Base-by-base conservation (phyloP, 2,113 vertebrate species). In the Channa argus region DNA sequence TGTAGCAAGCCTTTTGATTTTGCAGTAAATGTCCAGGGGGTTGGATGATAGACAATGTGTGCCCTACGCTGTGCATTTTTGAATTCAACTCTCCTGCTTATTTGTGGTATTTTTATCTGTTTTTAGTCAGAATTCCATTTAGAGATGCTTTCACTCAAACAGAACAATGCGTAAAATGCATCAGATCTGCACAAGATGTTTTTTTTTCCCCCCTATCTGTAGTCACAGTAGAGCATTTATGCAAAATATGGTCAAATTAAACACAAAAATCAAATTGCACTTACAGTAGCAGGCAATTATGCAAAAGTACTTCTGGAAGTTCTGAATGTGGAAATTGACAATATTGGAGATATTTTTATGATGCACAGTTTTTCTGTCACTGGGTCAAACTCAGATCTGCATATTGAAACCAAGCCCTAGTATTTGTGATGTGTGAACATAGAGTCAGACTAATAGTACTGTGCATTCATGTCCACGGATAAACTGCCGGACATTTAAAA, bases 1-100 rank as follows among this genome's bases (percentile, higher is more conserved):
- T 0, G 71, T 73, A 81, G 86, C 73, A 8, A 78, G 47, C 49
- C 68, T 80, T 86, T 83, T 85, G 81, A 86, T 88, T 66, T 63
- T 54, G 15, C 75, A 66, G 47, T 45, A 82, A 51, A 84, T 72
- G 64, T 79, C 82, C 85, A n/a, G 2, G 36, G 38, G 80, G 84
- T 86, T 75, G 69, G 68, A 78, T 78, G 70, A 78, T 38, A 62
- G 65, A 83, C 67, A 82, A 70, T 53, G 70, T 65, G 64, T 37
- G 12, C 4, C 53, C 65, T 12, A 14, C 37, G 61, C 62, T 67
- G 45, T 53, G 80, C 45, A 44, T 78, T 62, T 50, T 67, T n/a
- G 67, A 61, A 71, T 81, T 10, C 34, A 74, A 71, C 46, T 63
- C 66, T 50, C 60, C 11, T 37, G 61, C 74, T 60, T 54, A 58